These are phyloP conservation scores for Halocaridina rubra DNA, from an alignment of 2,888 invertebrate genomes.

Conservation along the genomic window DNA sequence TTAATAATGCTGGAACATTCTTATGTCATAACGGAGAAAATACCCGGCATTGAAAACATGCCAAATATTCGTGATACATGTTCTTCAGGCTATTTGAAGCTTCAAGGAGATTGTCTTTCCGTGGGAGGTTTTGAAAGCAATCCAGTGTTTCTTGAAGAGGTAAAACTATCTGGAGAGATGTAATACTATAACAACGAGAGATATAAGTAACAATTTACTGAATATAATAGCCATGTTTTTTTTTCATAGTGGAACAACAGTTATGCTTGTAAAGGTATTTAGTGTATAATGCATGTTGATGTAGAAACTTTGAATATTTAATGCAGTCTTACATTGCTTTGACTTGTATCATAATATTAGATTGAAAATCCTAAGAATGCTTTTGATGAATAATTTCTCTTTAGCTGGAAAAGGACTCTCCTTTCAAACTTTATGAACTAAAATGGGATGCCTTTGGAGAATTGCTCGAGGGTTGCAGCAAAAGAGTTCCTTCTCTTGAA, in stretches of 20 bases:
- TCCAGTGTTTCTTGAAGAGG: constrained; percentile 83
- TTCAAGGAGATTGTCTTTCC: constrained; percentile 84
- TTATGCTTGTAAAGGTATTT: too few species aligned
- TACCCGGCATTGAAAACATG: constrained; percentile 79
- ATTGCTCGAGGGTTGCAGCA: constrained; percentile 77
- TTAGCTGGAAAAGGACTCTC: constrained; percentile 81
- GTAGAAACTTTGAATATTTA: too few species aligned
- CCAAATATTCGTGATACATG: constrained; percentile 91
- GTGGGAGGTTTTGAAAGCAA: constrained; percentile 91
- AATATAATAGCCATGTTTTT: too few species aligned
- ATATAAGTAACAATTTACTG: too few species aligned
- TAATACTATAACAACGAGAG: too few species aligned
- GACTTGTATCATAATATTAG: too few species aligned
- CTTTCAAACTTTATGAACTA: constrained; percentile 86
- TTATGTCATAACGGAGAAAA: constrained; percentile 84
- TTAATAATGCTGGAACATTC: constrained; percentile 87
- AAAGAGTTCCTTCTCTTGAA: constrained; percentile 80
- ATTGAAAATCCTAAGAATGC: too few species aligned
- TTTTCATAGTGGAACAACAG: too few species aligned
- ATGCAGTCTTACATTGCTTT: too few species aligned
- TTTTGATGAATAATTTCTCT: too few species aligned
- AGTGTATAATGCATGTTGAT: too few species aligned
- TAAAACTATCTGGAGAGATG: too few species aligned
- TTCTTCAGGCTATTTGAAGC: constrained; percentile 81
- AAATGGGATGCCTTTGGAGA: constrained; percentile 87